Base-by-base conservation (phyloP, 2,113 vertebrate genomes). In the Apodemus speciosus region DNA sequence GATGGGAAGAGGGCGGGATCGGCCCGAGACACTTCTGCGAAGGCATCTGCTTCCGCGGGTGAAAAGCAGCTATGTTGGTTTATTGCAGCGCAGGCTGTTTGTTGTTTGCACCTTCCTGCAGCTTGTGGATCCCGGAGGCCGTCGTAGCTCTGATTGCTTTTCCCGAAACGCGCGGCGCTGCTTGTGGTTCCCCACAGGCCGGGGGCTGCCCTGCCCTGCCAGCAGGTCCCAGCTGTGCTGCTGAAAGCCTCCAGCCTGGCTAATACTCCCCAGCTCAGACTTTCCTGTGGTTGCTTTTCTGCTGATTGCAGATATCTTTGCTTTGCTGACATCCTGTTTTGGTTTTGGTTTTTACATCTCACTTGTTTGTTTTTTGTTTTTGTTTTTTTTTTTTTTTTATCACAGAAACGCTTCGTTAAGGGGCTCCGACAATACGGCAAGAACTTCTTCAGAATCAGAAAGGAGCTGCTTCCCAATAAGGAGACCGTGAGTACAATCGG, bases 391-490 rank as follows among this genome's bases (percentile, higher is more conserved):
- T 93, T 96, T 46, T 94, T 94, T 96, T 49, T 94, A 92, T 90
- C 96, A 68, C 95, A 97, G 97, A 97, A 99, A 96, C 99, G 99
- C 96, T 99, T 99, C 98, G 96, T 97, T 98, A 99, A 99, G 98
- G 99, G 99, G 23, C 98, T 99, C 96, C 97, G 99, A 97, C 99
- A 99, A 97, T 99, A 99, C 96, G 99, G 99, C 97, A 99, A 99
- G 98, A 99, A 99, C 99, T 99, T 99, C 99, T 99, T 99, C 98
- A 98, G 99, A 98, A 99, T 99, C 98, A 98, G 99, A 96, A 99
- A 99, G 98, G 99, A 99, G 97, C 98, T 99, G 96, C 99, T 99
- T 95, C 99, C 99, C 96, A 99, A 98, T 98, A 99, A 99, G 98
- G 99, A 99, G 97, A 99, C 99, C 93, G 99, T 99, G 98, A 98